These are phyloP conservation scores for Esperia sulphurella DNA, from an alignment of 2,888 invertebrate genomes.

Conservation along the genomic window DNA sequence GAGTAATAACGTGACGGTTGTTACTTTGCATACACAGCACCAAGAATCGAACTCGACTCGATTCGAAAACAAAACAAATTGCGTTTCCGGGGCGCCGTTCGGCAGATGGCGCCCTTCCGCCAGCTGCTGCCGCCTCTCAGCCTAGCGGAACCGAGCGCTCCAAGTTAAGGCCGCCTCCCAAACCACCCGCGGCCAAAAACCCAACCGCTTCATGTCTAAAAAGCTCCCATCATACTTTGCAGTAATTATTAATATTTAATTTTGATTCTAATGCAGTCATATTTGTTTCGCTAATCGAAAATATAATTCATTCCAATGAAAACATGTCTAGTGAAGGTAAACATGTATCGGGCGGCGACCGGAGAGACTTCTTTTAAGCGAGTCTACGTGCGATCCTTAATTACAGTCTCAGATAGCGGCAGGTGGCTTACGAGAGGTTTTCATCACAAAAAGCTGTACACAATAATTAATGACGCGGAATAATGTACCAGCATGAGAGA, in stretches of 20 bases:
- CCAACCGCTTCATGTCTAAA: neutral
- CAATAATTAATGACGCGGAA: constrained; percentile 77
- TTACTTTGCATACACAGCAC: constrained; percentile 23
- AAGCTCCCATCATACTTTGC: too few relatives aligned
- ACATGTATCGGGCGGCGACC: constrained; percentile 34
- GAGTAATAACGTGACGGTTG: constrained; percentile 18
- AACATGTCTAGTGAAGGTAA: constrained; percentile 50
- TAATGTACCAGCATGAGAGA: constrained; percentile 75
- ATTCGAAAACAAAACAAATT: constrained; percentile 66
- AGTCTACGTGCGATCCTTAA: constrained; percentile 57
- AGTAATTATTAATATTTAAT: too few relatives aligned
- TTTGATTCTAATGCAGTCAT: too few relatives aligned
- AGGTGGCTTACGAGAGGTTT: constrained; percentile 66
- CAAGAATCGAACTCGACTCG: constrained; percentile 40
- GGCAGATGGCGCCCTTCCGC: constrained; percentile 77
- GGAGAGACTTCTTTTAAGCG: constrained; percentile 43
- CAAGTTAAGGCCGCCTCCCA: constrained; percentile 37
- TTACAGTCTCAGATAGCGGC: constrained; percentile 56
- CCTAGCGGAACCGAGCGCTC: constrained; percentile 36
- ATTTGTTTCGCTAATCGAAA: constrained; percentile 26
- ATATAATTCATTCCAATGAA: constrained; percentile 19
- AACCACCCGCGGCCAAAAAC: constrained; percentile 5
- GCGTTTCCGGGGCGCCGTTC: constrained; percentile 67
- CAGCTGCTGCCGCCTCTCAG: constrained; percentile 69
- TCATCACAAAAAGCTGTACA: constrained; percentile 54